phyloP scores from a whole-genome alignment of 2,888 invertebrate genomes.

The Luffia ferchaultella region DNA sequence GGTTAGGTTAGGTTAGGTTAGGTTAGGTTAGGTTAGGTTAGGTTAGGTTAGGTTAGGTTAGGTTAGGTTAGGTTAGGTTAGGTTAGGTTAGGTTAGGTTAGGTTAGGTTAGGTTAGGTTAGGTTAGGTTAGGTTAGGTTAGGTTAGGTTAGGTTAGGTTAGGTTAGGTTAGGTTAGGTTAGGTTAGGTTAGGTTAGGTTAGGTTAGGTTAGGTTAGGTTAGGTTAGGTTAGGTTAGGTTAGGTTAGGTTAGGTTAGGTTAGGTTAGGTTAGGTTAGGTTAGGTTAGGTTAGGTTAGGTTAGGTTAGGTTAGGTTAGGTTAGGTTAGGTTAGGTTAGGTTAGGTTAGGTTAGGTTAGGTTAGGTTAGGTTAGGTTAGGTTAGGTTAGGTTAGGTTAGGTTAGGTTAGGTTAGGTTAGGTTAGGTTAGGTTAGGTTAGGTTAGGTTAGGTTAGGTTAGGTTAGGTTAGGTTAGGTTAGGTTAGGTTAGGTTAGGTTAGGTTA shows the following conservation, averaged over 20 bases:
- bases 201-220: too few species aligned
- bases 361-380: constrained; percentile 11
- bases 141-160: too few species aligned
- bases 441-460: constrained; percentile 13
- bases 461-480: too few species aligned
- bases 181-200: too few species aligned
- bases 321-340: constrained; percentile 12
- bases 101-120: too few species aligned
- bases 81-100: constrained; percentile 10
- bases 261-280: too few species aligned
- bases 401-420: constrained; percentile 13
- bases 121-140: too few species aligned
- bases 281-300: too few species aligned
- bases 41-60: constrained; percentile 11
- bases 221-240: too few species aligned
- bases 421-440: constrained; percentile 13
- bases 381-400: constrained; percentile 13
- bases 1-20: constrained; percentile 11
- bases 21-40: constrained; percentile 11
- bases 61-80: constrained; percentile 11
- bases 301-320: constrained; percentile 12
- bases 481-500: too few species aligned
- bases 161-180: too few species aligned
- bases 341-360: constrained; percentile 10
- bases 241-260: too few species aligned